Evolutionary conservation across 2,888 invertebrate genomes (phyloP).

Genomic region (Labia minor): DNA sequence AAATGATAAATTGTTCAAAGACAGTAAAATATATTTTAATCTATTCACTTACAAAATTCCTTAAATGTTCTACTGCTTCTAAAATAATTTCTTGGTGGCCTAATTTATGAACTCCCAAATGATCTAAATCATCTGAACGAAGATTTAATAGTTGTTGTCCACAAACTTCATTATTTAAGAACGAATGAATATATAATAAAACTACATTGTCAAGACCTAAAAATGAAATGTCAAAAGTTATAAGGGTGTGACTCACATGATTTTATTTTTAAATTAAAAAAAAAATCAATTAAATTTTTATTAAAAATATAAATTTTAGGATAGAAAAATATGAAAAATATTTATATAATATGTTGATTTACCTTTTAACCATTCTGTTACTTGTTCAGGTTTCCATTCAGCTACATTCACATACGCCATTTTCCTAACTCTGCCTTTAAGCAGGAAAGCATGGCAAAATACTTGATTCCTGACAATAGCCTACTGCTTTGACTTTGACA

Average conservation of each 20-base stretch:
- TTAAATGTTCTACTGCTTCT: conserved; percentile 81
- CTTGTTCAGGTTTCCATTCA: conserved; percentile 84
- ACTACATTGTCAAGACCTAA: conserved; percentile 69
- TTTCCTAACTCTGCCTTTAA: too few species aligned
- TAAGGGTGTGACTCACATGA: conserved; percentile 21
- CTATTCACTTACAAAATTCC: conserved; percentile 80
- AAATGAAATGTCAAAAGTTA: conserved; percentile 27
- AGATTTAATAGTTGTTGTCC: conserved; percentile 74
- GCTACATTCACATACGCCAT: conserved; percentile 78
- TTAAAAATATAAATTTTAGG: background rate
- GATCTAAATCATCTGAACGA: conserved; percentile 77
- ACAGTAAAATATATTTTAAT: too few species aligned
- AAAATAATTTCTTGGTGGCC: conserved; percentile 90
- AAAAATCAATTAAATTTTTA: conserved; percentile 14
- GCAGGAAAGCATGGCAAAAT: too few species aligned
- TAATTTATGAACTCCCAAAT: conserved; percentile 71
- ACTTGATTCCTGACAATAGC: too few species aligned
- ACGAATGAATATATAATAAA: conserved; percentile 66
- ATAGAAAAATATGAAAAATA: conserved; percentile 22
- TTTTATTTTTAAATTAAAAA: too few species aligned
- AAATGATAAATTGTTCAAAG: too few species aligned
- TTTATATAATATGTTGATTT: conserved; percentile 26
- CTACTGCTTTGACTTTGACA: too few species aligned
- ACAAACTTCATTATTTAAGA: conserved; percentile 68
- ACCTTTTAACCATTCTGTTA: conserved; percentile 86